phyloP scores from a whole-genome alignment of 2,888 invertebrate genomes.

The Cephalotes varians region DNA sequence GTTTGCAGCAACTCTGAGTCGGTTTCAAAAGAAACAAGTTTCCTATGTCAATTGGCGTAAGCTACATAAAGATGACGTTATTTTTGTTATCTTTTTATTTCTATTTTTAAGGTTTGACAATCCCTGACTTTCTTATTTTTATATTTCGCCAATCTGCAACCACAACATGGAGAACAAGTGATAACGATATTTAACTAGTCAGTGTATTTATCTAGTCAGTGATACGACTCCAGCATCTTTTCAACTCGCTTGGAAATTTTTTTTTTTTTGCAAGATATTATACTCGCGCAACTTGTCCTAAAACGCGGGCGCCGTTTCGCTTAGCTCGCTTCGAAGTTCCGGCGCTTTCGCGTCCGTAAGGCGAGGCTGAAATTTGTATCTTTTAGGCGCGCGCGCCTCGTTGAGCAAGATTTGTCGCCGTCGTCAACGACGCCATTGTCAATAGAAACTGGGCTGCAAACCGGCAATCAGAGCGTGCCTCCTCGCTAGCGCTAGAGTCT shows the following conservation, averaged over 20 bases:
- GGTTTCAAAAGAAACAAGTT: too few relatives aligned
- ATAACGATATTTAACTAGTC: too few relatives aligned
- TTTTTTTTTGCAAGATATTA: neutral
- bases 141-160: too few relatives aligned
- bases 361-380: conserved; percentile 18
- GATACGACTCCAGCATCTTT: too few relatives aligned
- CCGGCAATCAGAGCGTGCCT: conserved; percentile 73
- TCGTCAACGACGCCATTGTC: conserved; percentile 68
- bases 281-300: neutral
- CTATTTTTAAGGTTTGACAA: too few relatives aligned
- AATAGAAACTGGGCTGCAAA: conserved; percentile 68
- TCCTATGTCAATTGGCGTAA: too few relatives aligned
- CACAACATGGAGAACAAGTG: too few relatives aligned
- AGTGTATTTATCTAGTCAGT: too few relatives aligned
- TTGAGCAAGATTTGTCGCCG: conserved; percentile 29
- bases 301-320: neutral
- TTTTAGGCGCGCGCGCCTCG: neutral
- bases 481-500: conserved; percentile 57
- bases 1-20: too few relatives aligned
- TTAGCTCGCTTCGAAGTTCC: conserved; percentile 3
- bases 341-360: neutral
- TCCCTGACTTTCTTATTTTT: too few relatives aligned
- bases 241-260: neutral
- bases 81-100: too few relatives aligned
- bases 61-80: too few relatives aligned